Conservation (phyloP, 2,113 vertebrate genomes). For the Gracilinanus agilis region DNA sequence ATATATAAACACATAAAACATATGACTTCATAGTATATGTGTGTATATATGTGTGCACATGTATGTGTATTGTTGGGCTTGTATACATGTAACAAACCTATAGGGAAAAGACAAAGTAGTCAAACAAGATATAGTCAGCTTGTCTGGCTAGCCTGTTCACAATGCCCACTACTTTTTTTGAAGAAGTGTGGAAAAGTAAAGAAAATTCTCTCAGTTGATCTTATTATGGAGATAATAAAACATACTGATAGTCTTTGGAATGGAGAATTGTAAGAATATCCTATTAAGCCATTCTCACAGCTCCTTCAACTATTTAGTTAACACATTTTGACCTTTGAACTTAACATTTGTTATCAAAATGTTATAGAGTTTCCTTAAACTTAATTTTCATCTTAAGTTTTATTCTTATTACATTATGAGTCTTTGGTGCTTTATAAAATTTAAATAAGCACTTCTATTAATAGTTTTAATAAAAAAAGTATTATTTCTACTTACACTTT, state of each 20-base stretch:
- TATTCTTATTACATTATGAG: conserved; percentile 63
- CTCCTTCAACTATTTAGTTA: not conserved
- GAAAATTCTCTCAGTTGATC: not conserved
- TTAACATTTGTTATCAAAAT: conserved; percentile 62
- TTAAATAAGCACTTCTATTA: conserved; percentile 72
- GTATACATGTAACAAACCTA: not conserved
- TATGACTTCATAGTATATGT: not conserved
- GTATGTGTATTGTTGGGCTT: not conserved
- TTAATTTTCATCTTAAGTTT: conserved; percentile 74
- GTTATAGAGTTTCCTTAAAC: conserved; percentile 58
- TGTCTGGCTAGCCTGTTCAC: not conserved
- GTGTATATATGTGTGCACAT: not conserved
- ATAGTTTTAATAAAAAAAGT: conserved; percentile 71
- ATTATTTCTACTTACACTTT: conserved; percentile 73
- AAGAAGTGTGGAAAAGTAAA: not conserved
- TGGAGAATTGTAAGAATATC: conserved; percentile 9
- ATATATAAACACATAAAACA: not conserved
- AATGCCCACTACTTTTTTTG: not conserved
- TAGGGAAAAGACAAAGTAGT: not conserved
- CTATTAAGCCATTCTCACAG: conserved; percentile 3
- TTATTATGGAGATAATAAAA: not conserved
- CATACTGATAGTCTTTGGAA: not conserved
- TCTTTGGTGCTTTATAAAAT: conserved; percentile 68
- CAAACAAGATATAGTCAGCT: not conserved
- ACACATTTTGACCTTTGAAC: conserved; percentile 26